phyloP scores from a whole-genome alignment of 2,113 vertebrate genomes.

The Penelope pileata region DNA sequence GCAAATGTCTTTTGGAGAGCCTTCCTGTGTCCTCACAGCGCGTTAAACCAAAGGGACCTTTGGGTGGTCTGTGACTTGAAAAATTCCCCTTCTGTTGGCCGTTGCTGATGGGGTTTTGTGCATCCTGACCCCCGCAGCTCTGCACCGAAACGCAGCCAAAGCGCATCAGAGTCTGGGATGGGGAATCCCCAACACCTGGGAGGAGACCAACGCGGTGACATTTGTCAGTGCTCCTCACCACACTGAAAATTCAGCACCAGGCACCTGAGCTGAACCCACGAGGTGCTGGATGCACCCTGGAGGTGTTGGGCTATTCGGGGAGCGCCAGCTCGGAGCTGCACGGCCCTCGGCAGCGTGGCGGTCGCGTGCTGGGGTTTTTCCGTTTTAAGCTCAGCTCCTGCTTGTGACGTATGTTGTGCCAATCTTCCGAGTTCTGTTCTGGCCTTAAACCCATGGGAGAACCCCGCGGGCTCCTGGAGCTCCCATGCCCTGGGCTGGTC shows the following conservation, averaged over 20 bases:
- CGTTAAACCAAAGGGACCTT: neutral
- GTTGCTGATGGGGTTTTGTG: neutral
- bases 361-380: neutral
- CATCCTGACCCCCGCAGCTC: neutral
- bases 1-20: neutral
- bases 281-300: accelerated
- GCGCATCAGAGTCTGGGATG: neutral
- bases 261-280: neutral
- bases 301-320: neutral
- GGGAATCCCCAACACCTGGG: neutral
- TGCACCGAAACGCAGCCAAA: neutral
- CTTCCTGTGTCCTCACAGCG: neutral
- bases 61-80: neutral
- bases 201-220: neutral
- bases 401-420: neutral
- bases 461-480: neutral
- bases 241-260: neutral
- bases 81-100: neutral
- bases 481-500: neutral
- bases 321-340: neutral
- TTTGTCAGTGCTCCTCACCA: neutral
- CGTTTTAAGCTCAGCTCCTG: neutral
- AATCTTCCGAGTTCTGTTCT: neutral
- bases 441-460: neutral
- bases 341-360: neutral